Conservation (phyloP, 2,797 vertebrate species). For the Liparis tanakae region DNA sequence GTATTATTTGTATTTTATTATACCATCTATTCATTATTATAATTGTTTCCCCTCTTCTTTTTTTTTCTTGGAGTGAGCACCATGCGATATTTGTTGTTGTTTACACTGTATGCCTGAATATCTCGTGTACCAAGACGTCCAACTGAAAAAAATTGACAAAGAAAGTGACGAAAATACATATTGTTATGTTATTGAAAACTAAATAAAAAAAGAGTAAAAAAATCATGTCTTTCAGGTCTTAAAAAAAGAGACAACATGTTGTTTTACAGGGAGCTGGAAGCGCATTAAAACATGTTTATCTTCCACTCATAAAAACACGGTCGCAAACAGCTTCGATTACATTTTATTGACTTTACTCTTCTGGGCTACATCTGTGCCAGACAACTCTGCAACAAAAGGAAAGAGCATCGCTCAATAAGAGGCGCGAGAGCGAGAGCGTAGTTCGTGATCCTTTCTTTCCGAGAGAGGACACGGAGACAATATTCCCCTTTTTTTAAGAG, state of each 20-base stretch:
- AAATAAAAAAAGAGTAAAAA: too few relatives aligned
- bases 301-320: neutral
- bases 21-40: too few relatives aligned
- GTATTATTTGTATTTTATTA: too few relatives aligned
- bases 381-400: neutral
- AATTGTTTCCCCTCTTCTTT: too few relatives aligned
- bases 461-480: neutral
- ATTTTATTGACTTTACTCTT: conserved; percentile 11
- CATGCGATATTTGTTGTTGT: too few relatives aligned
- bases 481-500: neutral
- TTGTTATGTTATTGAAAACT: too few relatives aligned
- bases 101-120: too few relatives aligned
- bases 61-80: too few relatives aligned
- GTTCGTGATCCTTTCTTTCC: neutral
- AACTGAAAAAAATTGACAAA: too few relatives aligned
- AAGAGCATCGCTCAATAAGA: neutral
- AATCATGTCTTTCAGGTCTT: neutral
- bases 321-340: neutral
- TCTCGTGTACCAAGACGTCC: too few relatives aligned
- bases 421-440: neutral
- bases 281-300: neutral
- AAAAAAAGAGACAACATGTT: neutral
- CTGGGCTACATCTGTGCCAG: neutral
- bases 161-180: too few relatives aligned
- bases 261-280: conserved; percentile 5